These are phyloP conservation scores for Falcaria lacertinaria DNA, from an alignment of 2,888 invertebrate genomes.

Conservation along the genomic window DNA sequence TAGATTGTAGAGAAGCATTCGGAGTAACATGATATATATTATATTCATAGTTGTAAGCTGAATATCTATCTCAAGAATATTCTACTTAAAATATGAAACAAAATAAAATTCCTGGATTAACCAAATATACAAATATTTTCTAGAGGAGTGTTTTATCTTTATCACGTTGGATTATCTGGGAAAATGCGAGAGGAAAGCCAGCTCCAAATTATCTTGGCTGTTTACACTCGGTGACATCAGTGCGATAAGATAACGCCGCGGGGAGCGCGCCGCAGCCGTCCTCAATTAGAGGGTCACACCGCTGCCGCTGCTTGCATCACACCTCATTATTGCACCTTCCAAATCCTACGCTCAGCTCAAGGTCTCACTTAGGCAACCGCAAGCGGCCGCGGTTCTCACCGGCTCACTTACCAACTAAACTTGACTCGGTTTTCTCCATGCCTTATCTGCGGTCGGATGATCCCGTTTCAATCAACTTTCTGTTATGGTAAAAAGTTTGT, in stretches of 20 bases:
- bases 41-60: too few species aligned
- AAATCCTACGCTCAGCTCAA: conserved; percentile 38
- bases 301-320: conserved; percentile 24
- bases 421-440: conserved; percentile 54
- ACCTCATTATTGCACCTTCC: conserved; percentile 19
- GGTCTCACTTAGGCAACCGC: conserved; percentile 30
- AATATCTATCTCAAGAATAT: too few species aligned
- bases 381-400: conserved; percentile 9
- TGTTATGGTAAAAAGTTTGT: conserved; percentile 50
- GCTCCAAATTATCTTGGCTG: conserved; percentile 34
- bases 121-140: not conserved
- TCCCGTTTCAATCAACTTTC: conserved; percentile 44
- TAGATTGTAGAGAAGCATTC: too few species aligned
- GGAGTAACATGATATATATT: too few species aligned
- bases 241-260: conserved; percentile 51
- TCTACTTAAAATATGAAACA: too few species aligned
- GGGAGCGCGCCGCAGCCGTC: conserved; percentile 3
- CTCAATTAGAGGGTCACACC: conserved; percentile 11
- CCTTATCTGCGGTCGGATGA: conserved; percentile 23
- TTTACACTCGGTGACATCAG: conserved; percentile 31
- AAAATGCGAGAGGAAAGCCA: conserved; percentile 27
- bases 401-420: conserved; percentile 58
- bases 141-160: not conserved
- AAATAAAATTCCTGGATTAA: too few species aligned
- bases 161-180: conserved; percentile 26